Percentiles rank a stretch among this genome's conserved stretches.
Evolutionary conservation across 23 tunicate genomes (phyloP).

Genomic region (Pegea sp.): DNA sequence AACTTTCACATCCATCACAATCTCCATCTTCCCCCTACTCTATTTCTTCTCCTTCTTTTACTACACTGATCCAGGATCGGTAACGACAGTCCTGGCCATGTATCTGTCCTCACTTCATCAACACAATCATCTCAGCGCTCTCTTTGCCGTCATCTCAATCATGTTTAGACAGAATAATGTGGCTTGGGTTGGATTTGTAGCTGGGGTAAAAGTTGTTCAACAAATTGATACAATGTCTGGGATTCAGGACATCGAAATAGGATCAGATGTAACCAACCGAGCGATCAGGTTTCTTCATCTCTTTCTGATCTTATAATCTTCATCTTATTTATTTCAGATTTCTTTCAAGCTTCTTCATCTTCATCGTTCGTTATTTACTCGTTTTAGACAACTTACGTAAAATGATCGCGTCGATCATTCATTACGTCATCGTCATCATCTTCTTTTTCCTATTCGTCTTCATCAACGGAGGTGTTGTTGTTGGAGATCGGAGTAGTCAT

Average conservation of each 20-base stretch:
- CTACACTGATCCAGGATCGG: conserved; percentile 88
- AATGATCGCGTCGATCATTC: conserved; percentile 16
- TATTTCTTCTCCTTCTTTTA: conserved; percentile 79
- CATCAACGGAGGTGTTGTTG: conserved; percentile 51
- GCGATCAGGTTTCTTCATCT: conserved; percentile 27
- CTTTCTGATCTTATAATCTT: no score
- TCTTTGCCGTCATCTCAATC: conserved; percentile 21
- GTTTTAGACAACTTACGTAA: conserved; percentile 17
- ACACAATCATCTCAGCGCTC: conserved; percentile 18
- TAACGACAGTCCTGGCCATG: conserved; percentile 27
- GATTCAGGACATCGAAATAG: conserved; percentile 30
- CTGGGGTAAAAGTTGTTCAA: conserved; percentile 29
- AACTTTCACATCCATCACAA: conserved; percentile 7
- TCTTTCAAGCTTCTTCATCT: conserved; percentile 19
- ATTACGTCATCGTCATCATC: conserved; percentile 18
- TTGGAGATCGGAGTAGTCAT: conserved; percentile 62
- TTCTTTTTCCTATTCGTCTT: conserved; percentile 22
- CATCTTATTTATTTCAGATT: conserved; percentile 22
- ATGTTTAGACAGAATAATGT: conserved; percentile 68
- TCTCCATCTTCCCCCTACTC: conserved; percentile 42
- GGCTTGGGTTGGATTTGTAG: conserved; percentile 70
- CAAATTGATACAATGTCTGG: conserved; percentile 24
- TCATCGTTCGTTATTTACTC: conserved; percentile 32
- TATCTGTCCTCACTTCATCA: conserved; percentile 29
- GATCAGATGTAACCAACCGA: conserved; percentile 43